phyloP scores from a whole-genome alignment of 2,888 invertebrate genomes.

The Silvanus unidentatus region DNA sequence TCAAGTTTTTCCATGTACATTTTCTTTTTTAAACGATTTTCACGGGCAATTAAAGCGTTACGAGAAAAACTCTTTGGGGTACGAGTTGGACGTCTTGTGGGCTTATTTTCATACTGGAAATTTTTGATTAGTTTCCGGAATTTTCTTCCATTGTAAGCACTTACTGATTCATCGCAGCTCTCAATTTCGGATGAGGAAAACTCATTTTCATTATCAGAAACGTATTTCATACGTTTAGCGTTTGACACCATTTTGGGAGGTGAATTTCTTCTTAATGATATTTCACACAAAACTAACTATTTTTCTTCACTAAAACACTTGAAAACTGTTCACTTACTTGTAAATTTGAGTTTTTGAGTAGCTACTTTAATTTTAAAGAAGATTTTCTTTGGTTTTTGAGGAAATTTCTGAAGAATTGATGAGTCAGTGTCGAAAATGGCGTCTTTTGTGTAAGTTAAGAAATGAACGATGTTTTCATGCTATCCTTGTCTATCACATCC shows the following conservation, averaged over 20 bases:
- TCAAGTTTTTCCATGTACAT: conserved; percentile 54
- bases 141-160: not conserved
- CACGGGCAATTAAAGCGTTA: conserved; percentile 58
- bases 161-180: not conserved
- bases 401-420: no score
- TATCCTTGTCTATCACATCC: no score
- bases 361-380: no score
- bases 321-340: no score
- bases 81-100: conserved; percentile 25
- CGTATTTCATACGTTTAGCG: conserved; percentile 8
- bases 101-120: conserved; percentile 4
- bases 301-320: no score
- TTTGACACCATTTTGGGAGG: conserved; percentile 7
- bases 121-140: not conserved
- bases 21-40: conserved; percentile 58
- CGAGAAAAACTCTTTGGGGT: conserved; percentile 47
- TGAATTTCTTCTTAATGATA: no score
- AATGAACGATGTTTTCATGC: no score
- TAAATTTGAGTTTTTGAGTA: no score
- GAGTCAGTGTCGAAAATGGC: no score
- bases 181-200: not conserved
- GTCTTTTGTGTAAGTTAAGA: no score
- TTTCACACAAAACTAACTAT: no score
- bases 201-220: not conserved
- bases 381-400: no score